A percentile compares a stretch with the other conserved stretches of the same genome.
Evolutionary conservation across 2,797 vertebrate species (phyloP).

Genomic region (Falco cherrug): DNA sequence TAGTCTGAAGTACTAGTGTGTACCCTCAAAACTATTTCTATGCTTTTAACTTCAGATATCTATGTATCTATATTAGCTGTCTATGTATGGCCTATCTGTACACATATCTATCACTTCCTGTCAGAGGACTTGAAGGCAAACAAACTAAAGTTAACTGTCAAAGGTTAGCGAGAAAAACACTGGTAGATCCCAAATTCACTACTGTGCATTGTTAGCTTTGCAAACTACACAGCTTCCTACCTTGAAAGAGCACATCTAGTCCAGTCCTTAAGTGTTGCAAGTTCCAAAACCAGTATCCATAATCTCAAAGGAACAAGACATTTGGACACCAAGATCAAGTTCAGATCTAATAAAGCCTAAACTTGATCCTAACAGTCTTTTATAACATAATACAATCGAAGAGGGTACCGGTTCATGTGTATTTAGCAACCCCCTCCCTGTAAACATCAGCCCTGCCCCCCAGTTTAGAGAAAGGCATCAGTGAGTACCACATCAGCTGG

Average conservation of each 20-base stretch:
- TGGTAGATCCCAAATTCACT: not conserved
- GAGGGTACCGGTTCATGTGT: accelerated
- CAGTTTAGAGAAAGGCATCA: not conserved
- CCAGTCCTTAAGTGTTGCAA: not conserved
- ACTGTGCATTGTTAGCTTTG: not conserved
- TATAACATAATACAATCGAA: not conserved
- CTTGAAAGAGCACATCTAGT: not conserved
- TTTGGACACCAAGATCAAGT: not conserved
- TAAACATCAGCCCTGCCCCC: too few relatives aligned
- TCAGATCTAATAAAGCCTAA: not conserved
- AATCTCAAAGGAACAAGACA: not conserved
- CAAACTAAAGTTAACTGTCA: not conserved
- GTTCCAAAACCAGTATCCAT: not conserved
- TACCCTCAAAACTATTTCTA: not conserved
- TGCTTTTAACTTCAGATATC: not conserved
- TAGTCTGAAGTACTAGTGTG: accelerated
- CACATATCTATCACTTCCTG: not conserved
- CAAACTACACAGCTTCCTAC: not conserved
- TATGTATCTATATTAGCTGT: not conserved
- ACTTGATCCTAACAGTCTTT: not conserved
- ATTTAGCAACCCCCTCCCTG: not conserved
- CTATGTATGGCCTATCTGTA: not conserved
- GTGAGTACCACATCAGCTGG: not conserved
- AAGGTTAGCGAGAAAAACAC: accelerated
- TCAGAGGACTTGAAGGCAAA: not conserved